Evolutionary conservation across 2,888 invertebrate species (phyloP), one percentile per base, ranked within the genome.

Genomic region (Aproaerema taeniolella): DNA sequence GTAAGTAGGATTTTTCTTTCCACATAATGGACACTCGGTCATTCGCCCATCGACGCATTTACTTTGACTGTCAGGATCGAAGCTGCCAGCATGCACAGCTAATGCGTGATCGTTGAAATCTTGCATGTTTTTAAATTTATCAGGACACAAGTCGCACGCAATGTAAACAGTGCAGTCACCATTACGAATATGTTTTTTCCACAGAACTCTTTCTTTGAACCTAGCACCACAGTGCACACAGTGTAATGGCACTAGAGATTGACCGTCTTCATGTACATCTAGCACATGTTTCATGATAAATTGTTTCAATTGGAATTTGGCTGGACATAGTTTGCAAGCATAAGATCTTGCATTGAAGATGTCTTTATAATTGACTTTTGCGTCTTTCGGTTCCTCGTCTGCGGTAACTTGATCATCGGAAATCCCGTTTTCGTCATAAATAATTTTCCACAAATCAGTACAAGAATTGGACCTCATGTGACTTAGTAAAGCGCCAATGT

Each of bases 101-200:
- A 87, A 47, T 10, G 86, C 87, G 43, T 88, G 90, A 12, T 78
- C 72, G 33, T 87, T 79, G 42, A 86, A 90, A 33, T 87, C 86
- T 43, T 82, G 83, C 45, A 87, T 67, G 17, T 80, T 77, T 2
- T 56, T 52, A 43, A 88, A 89, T 34, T 73, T 80, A 12, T 76
- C 77, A 1, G 77, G 52, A 44, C 90, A 90, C 25, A 82, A 55
- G 43, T 85, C 86, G 48, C 90, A 90, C 13, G 79, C 66, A 31
- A 89, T 88, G 46, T 89, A 87, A 54, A 89, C 88, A 1, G 89
- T 89, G 47, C 90, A 90, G 42, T 89, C 89, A 6, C 87, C 87
- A 46, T 80, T 83, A 32, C 87, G 81, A 40, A 86, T 76, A 46
- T 87, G 87, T 61, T 79, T 86, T 49, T 87, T 87, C 43, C 83